Evolutionary conservation across 2,113 vertebrate species (phyloP), one percentile per base, ranked within the genome.

Genomic region (Reinhardtius hippoglossoides): DNA sequence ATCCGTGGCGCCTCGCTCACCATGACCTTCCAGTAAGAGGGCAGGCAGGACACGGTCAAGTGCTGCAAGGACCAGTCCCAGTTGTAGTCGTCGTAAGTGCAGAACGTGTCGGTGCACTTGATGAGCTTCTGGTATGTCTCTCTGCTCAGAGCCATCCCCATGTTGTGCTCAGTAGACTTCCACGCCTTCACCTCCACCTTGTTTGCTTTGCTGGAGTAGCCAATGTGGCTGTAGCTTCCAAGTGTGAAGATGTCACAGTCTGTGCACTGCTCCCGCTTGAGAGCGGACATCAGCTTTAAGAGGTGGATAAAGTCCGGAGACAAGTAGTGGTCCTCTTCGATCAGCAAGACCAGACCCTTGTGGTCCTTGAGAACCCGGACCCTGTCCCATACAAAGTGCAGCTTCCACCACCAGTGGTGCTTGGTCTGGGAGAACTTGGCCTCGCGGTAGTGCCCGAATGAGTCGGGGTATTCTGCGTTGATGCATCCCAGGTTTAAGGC

Each of bases 401-500:
- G 93, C 94, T 99, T 99, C 98, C 98, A 99, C 98, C 98, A 99
- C 98, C 98, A 99, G 83, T 99, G 98, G 90, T 99, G 98, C 90
- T 99, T 99, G 86, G 97, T 96, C 88, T 99, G 98, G 3, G 97
- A 97, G 93, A 99, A 99, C 48, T 96, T 95, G 40, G 98, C 97
- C 85, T 99, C 98, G 4, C 98, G 95, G 87, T 99, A 99, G 89
- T 99, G 98, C 77, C 98, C 98, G 61, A 99, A 99, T 0, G 97
- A 97, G 85, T 99, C 98, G 0, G 98, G 97, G 85, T 96, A 99
- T 69, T 97, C 97, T 14, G 98, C 98, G 44, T 99, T 99, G 83
- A 98, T 95, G 93, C 98, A 99, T 55, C 97, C 96, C 77, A 96
- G 73, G 61, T 95, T 96, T 92, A 96, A 91, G 73, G 98, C 98